A percentile compares a stretch with the other conserved stretches of the same genome.
Conservation (phyloP, 1,140 invertebrate genomes). For the Drosophila murphyi region DNA sequence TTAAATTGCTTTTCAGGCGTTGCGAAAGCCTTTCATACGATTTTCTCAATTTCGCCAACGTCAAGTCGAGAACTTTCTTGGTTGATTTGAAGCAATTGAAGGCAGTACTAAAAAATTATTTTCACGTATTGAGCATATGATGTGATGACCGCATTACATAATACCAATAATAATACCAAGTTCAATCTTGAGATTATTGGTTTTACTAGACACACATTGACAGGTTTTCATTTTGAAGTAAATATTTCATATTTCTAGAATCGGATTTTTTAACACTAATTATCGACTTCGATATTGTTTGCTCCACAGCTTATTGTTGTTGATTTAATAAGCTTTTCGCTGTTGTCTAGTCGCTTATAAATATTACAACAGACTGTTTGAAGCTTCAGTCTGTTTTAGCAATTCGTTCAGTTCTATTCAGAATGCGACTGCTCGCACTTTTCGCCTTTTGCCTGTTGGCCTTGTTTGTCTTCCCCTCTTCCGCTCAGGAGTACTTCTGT, state of each 20-base stretch:
- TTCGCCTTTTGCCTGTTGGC: slow-evolving; percentile 36
- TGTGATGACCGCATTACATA: too few species aligned
- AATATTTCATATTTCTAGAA: not conserved
- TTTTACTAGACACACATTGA: not conserved
- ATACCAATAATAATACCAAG: too few species aligned
- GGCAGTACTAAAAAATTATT: not conserved
- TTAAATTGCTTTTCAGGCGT: slow-evolving; percentile 63
- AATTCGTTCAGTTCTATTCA: too few species aligned
- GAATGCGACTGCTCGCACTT: too few species aligned
- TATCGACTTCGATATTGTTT: not conserved
- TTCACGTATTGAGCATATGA: too few species aligned
- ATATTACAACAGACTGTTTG: slow-evolving; percentile 15
- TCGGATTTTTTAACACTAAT: not conserved
- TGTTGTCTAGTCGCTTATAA: slow-evolving; percentile 27
- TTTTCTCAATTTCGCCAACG: slow-evolving; percentile 35
- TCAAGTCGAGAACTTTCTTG: slow-evolving; percentile 9
- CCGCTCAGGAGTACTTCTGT: not conserved
- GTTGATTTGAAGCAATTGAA: not conserved
- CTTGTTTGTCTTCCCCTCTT: slow-evolving; percentile 30
- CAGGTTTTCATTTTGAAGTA: not conserved
- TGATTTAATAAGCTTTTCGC: not conserved
- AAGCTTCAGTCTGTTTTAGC: too few species aligned
- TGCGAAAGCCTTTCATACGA: slow-evolving; percentile 48
- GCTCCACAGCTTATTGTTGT: not conserved
- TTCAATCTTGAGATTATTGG: not conserved